phyloP scores from a whole-genome alignment of 2,888 invertebrate genomes.

The Linnaemya tessellans region DNA sequence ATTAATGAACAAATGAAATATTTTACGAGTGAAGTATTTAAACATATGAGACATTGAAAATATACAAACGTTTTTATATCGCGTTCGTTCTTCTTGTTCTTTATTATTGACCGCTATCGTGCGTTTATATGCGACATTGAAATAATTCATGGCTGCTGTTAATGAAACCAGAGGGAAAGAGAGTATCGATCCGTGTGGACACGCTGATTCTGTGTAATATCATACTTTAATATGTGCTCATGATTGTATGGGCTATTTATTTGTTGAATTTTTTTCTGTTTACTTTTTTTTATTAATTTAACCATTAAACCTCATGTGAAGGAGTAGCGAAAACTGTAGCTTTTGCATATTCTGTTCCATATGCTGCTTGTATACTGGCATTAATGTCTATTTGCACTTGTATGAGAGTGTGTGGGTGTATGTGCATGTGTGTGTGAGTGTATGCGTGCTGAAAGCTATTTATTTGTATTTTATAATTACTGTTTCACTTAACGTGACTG shows the following conservation, averaged over 20 bases:
- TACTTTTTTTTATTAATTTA: background rate
- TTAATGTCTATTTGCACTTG: background rate
- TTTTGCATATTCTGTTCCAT: background rate
- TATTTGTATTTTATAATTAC: constrained; percentile 54
- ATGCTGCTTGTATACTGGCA: too few relatives aligned
- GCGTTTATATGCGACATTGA: background rate
- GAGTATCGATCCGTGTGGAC: too few relatives aligned
- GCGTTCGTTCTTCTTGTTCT: background rate
- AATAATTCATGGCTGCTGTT: background rate
- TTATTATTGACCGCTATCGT: background rate
- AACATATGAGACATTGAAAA: background rate
- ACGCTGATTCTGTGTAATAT: background rate
- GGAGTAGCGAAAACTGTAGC: background rate
- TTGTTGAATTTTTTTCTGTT: background rate
- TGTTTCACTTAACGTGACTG: constrained; percentile 39
- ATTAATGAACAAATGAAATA: background rate
- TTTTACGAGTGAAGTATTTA: background rate
- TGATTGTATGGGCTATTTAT: background rate
- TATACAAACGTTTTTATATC: background rate
- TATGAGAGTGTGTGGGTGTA: background rate
- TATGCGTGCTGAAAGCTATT: background rate
- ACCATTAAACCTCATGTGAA: background rate
- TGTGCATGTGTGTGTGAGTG: background rate
- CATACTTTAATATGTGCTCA: background rate
- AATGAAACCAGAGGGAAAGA: background rate